Base-by-base conservation (phyloP, 1,140 invertebrate genomes). In the Ceratoteleas bidentatus region DNA sequence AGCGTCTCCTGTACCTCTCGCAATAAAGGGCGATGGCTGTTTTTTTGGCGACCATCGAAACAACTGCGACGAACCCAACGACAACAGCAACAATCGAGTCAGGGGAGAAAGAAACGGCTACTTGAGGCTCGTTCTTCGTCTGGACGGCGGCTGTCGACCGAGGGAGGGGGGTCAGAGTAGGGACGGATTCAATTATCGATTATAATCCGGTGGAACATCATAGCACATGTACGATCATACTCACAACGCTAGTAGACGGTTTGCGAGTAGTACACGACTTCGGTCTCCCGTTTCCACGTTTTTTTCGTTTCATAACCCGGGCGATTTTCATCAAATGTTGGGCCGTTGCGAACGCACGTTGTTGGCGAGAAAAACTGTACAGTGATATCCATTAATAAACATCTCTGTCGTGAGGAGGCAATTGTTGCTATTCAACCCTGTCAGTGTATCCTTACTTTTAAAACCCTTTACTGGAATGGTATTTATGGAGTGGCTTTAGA, bases 331-430 rank as follows among this genome's bases (percentile, higher is more conserved):
- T 90, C 50, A n/a, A 88, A 90, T 90, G 87, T 91, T 91, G 85
- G 89, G 85, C 86, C 86, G 86, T 88, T 87, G 87, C 81, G 82
- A 86, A 86, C 80, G 86, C 89, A 90, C 88, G 84, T 89, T 90
- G 86, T 90, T 89, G 85, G 87, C 86, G 84, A 88, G 85, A n/a
- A 87, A 89, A 89, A 85, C 84, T 91, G 90, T 91, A 90, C 89
- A 91, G 88, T 90, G 86, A 90, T 88, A 88, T 86, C 87, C 86
- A 91, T 80, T 74, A 81, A 90, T 91, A 91, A 91, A 91, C 88
- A 91, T 87, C 88, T 88, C 87, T 89, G 88, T 90, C 89, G 88
- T 91, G 88, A 90, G 85, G 87, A 80, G 38, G 56, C 60, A 56
- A 57, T 56, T 81, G 14, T 24, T 68, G 45, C 57, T 52, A n/a